Evolutionary conservation across 2,797 vertebrate species (phyloP).

Genomic region (Pseudomugil tenellus): DNA sequence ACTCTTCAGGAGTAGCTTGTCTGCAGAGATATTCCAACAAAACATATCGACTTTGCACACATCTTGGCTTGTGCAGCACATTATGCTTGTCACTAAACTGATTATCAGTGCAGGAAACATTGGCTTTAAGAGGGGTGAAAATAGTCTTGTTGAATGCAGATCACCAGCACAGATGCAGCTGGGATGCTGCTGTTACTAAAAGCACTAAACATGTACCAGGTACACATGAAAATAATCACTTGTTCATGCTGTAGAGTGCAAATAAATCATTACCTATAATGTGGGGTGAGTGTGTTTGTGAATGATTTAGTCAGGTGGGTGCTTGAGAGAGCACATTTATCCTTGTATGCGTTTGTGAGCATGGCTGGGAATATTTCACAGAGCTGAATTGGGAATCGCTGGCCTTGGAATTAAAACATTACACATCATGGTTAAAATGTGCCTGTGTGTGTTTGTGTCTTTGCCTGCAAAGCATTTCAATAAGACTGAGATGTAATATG

Average conservation of each 20-base stretch:
- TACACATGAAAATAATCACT: conserved; percentile 45
- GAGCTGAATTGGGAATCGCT: conserved; percentile 43
- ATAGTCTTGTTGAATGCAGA: conserved; percentile 39
- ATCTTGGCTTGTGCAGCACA: conserved; percentile 53
- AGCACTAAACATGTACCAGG: conserved; percentile 35
- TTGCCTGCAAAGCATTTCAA: conserved; percentile 35
- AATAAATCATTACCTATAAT: conserved; percentile 45
- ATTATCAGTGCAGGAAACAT: conserved; percentile 45
- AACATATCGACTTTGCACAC: conserved; percentile 42
- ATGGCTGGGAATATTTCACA: conserved; percentile 51
- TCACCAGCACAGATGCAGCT: conserved; percentile 26
- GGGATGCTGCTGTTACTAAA: conserved; percentile 36
- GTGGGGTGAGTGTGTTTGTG: conserved; percentile 19
- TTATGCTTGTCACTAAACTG: conserved; percentile 45
- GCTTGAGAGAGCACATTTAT: conserved; percentile 18
- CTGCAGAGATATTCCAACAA: conserved; percentile 41
- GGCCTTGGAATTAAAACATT: conserved; percentile 65
- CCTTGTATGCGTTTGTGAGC: conserved; percentile 10
- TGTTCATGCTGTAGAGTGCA: conserved; percentile 25
- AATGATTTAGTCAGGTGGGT: conserved; percentile 17
- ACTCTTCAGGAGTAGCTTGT: conserved; percentile 25
- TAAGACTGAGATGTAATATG: conserved; percentile 5
- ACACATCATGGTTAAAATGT: conserved; percentile 45
- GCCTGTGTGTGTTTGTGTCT: conserved; percentile 31
- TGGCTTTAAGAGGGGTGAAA: conserved; percentile 26